Percentiles rank a stretch among this genome's conserved stretches.
phyloP scores from a whole-genome alignment of 2,888 invertebrate species.

The Luperina nickerlii region DNA sequence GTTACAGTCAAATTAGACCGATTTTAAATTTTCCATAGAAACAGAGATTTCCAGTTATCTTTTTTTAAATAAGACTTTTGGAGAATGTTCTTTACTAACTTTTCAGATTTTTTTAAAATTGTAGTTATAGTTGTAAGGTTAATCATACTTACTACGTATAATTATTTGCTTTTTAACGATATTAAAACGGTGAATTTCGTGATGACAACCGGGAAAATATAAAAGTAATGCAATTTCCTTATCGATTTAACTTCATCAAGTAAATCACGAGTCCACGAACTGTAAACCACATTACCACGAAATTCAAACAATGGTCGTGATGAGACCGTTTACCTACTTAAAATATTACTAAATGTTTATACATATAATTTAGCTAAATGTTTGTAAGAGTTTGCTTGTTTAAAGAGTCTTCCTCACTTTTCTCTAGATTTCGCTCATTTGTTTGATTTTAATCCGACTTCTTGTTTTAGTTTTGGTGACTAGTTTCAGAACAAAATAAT shows the following conservation, averaged over 20 bases:
- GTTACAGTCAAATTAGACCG: too few species aligned
- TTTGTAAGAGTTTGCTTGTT: slow-evolving; percentile 9
- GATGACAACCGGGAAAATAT: background rate
- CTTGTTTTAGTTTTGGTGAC: background rate
- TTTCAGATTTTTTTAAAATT: too few species aligned
- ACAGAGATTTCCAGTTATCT: too few species aligned
- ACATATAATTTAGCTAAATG: slow-evolving; percentile 32
- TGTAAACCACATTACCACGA: slow-evolving; percentile 35
- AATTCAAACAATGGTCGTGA: slow-evolving; percentile 31
- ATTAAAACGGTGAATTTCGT: background rate
- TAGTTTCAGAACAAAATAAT: background rate
- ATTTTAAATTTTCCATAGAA: too few species aligned
- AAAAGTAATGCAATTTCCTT: slow-evolving; percentile 17
- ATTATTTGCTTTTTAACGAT: too few species aligned
- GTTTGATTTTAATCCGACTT: background rate
- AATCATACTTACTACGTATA: background rate
- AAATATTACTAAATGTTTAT: slow-evolving; percentile 29
- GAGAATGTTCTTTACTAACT: too few species aligned
- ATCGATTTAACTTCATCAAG: slow-evolving; percentile 1
- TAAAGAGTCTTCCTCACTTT: background rate
- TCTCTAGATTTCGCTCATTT: background rate
- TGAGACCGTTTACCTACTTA: slow-evolving; percentile 8
- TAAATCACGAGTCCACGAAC: slow-evolving; percentile 23
- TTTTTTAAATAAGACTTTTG: too few species aligned
- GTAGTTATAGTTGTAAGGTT: too few species aligned